Percentiles rank a stretch among this genome's conserved stretches.
phyloP scores from a whole-genome alignment of 2,113 vertebrate genomes.

The Syngnathus scovelli region DNA sequence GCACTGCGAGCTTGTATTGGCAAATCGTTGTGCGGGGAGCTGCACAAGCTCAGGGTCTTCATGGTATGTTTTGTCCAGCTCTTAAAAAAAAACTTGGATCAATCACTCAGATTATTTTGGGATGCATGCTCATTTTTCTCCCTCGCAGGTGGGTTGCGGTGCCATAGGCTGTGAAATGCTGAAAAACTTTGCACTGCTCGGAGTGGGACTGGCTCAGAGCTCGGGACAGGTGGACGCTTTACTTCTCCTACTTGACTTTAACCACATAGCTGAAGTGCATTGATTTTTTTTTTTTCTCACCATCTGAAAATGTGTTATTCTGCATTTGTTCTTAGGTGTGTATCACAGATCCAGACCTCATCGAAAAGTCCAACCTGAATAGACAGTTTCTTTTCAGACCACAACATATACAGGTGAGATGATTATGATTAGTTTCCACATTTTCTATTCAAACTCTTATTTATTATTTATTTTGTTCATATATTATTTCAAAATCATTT shows the following conservation, averaged over 20 bases:
- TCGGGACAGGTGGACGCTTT: constrained; percentile 65
- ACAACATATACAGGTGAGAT: constrained; percentile 88
- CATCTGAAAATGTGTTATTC: not conserved
- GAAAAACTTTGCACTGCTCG: constrained; percentile 94
- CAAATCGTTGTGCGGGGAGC: constrained; percentile 80
- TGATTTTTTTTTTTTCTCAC: not conserved
- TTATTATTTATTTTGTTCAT: too few relatives aligned
- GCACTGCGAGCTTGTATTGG: constrained; percentile 89
- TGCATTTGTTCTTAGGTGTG: constrained; percentile 74
- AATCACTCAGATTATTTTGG: not conserved
- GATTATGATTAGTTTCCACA: not conserved
- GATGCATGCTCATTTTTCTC: not conserved
- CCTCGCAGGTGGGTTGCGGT: constrained; percentile 87
- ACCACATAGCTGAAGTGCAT: not conserved
- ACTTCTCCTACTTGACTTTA: not conserved
- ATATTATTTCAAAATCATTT: not conserved
- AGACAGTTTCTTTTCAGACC: constrained; percentile 97
- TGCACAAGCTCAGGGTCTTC: constrained; percentile 86
- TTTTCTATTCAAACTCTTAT: not conserved
- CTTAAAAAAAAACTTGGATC: not conserved
- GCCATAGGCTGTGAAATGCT: constrained; percentile 99
- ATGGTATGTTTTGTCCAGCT: constrained; percentile 77
- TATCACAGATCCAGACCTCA: constrained; percentile 95
- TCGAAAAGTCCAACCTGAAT: constrained; percentile 98
- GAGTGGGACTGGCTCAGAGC: constrained; percentile 77